These are phyloP conservation scores for Ciconia maguari DNA, from an alignment of 2,113 vertebrate genomes.

Conservation along the genomic window DNA sequence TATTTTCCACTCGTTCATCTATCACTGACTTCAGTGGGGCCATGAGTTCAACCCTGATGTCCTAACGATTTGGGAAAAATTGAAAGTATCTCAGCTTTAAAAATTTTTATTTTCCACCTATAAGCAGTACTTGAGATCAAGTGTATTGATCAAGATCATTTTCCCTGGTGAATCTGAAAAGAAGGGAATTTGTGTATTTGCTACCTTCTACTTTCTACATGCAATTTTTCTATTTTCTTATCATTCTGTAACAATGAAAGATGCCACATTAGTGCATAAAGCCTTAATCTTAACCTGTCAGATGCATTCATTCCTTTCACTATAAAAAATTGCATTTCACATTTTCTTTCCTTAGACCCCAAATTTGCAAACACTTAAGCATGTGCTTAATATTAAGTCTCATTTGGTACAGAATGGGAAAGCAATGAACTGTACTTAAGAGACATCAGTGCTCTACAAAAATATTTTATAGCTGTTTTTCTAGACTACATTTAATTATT, in stretches of 20 bases:
- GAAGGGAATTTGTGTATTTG: conserved; percentile 21
- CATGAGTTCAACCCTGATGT: not conserved
- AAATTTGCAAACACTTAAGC: conserved; percentile 58
- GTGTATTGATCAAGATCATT: no score
- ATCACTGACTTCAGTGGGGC: not conserved
- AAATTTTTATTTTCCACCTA: not conserved
- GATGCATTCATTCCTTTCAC: conserved; percentile 49
- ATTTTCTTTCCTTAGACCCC: conserved; percentile 22
- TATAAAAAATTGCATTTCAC: conserved; percentile 51
- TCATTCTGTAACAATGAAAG: conserved; percentile 58
- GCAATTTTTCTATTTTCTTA: conserved; percentile 70
- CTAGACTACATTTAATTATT: conserved; percentile 40
- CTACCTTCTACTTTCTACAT: conserved; percentile 20
- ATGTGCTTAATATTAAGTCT: conserved; percentile 55
- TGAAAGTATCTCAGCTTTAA: not conserved
- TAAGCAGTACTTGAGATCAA: conserved; percentile 19
- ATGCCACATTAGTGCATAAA: conserved; percentile 48
- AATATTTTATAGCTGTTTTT: conserved; percentile 46
- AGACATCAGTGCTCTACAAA: not conserved
- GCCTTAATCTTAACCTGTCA: conserved; percentile 59
- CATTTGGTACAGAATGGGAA: conserved; percentile 24
- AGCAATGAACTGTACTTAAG: conserved; percentile 40
- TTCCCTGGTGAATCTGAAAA: conserved; percentile 34
- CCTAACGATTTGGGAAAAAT: conserved; percentile 14
- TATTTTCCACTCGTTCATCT: not conserved